phyloP scores from a whole-genome alignment of 1,140 invertebrate genomes.

The Yoshiicerus persimilis region DNA sequence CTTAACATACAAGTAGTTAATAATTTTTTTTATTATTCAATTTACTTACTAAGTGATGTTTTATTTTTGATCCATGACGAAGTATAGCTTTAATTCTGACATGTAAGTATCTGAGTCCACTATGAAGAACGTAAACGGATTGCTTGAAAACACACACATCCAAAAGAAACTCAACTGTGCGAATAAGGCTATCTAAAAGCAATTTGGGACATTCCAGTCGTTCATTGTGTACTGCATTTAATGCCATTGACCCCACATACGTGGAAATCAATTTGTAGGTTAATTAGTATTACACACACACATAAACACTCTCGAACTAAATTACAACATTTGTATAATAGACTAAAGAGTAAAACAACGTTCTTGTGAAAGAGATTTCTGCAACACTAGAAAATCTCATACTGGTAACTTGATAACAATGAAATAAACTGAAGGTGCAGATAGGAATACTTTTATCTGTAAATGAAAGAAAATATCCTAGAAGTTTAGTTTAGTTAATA shows the following conservation, averaged over 20 bases:
- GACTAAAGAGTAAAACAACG: no score
- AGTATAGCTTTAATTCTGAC: slow-evolving; percentile 41
- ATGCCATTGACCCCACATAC: slow-evolving; percentile 39
- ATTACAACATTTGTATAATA: not conserved
- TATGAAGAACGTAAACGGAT: slow-evolving; percentile 38
- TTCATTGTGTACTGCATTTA: slow-evolving; percentile 42
- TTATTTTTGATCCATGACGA: slow-evolving; percentile 42
- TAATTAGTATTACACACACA: not conserved
- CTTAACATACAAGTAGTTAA: no score
- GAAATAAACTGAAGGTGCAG: no score
- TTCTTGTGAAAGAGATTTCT: not conserved
- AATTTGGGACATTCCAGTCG: slow-evolving; percentile 40
- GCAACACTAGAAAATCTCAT: not conserved
- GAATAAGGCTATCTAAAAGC: slow-evolving; percentile 36
- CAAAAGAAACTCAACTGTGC: slow-evolving; percentile 36
- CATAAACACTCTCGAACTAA: not conserved
- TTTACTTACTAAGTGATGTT: slow-evolving; percentile 43
- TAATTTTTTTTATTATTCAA: not conserved
- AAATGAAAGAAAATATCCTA: no score
- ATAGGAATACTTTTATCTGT: no score
- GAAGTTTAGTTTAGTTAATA: no score
- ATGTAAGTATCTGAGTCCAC: slow-evolving; percentile 39
- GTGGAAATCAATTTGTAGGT: not conserved
- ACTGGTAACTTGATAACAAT: no score
- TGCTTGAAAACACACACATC: slow-evolving; percentile 41